Conservation (phyloP, 1,140 invertebrate species). For the Euschistus heros region DNA sequence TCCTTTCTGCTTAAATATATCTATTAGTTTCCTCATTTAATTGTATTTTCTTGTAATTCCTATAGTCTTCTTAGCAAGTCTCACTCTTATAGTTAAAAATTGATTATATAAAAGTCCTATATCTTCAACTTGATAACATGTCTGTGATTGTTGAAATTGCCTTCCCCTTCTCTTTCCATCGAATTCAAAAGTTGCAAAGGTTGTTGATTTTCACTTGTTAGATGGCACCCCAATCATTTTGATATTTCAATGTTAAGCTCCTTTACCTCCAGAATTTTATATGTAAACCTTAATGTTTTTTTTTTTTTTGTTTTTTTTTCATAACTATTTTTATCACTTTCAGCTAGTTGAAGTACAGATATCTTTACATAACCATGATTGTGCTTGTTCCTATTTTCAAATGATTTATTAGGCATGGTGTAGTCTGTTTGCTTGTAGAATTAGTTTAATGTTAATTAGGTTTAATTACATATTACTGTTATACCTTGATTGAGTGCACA, state of each 20-base stretch:
- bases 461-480: not conserved
- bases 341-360: not conserved
- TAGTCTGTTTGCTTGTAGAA: not conserved
- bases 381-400: constrained; percentile 8
- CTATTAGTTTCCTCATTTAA: too few relatives aligned
- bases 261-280: not conserved
- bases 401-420: not conserved
- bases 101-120: not conserved
- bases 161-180: constrained; percentile 22
- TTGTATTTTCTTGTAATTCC: too few relatives aligned
- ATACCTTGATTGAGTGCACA: not conserved
- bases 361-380: not conserved
- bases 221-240: constrained; percentile 18
- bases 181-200: constrained; percentile 11
- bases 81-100: not conserved
- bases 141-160: constrained; percentile 29
- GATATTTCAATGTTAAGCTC: not conserved
- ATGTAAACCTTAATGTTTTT: not conserved
- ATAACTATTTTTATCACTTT: too few relatives aligned
- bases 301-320: too few relatives aligned
- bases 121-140: constrained; percentile 12
- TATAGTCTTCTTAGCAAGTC: too few relatives aligned
- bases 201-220: constrained; percentile 26
- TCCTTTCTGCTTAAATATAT: too few relatives aligned
- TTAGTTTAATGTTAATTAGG: not conserved